phyloP scores from a whole-genome alignment of 2,888 invertebrate genomes.

The Spodoptera littoralis region DNA sequence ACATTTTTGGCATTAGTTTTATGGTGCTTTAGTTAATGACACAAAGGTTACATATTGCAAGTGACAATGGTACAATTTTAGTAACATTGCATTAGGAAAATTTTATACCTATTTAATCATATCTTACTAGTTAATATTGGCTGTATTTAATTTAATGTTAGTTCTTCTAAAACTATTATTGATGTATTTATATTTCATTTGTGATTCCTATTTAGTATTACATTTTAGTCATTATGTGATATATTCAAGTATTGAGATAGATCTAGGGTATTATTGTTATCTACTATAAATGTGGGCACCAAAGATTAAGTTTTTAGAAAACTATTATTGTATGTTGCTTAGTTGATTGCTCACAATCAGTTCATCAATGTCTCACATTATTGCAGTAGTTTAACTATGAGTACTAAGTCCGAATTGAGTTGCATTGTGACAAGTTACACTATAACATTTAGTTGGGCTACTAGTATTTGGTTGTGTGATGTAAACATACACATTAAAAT shows the following conservation, averaged over 20 bases:
- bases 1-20: background rate
- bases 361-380: background rate
- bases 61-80: background rate
- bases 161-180: constrained; percentile 7
- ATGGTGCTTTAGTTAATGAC: background rate
- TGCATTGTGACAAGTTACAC: constrained; percentile 1
- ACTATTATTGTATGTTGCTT: constrained; percentile 5
- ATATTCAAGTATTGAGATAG: constrained; percentile 32
- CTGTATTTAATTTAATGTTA: constrained; percentile 12
- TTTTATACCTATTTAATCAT: constrained; percentile 11
- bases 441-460: constrained; percentile 12
- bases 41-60: background rate
- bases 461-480: constrained; percentile 48
- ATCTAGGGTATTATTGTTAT: constrained; percentile 27
- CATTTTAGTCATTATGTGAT: constrained; percentile 56
- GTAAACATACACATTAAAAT: constrained; percentile 43
- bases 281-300: constrained; percentile 5
- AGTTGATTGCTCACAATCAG: background rate
- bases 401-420: constrained; percentile 16
- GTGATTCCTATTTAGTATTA: constrained; percentile 50
- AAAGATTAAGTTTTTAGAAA: constrained; percentile 7
- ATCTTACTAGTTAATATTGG: constrained; percentile 13
- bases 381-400: constrained; percentile 1
- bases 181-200: constrained; percentile 20
- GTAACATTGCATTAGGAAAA: background rate